phyloP scores from a whole-genome alignment of 2,888 invertebrate species.

The Stegana nigrithorax region DNA sequence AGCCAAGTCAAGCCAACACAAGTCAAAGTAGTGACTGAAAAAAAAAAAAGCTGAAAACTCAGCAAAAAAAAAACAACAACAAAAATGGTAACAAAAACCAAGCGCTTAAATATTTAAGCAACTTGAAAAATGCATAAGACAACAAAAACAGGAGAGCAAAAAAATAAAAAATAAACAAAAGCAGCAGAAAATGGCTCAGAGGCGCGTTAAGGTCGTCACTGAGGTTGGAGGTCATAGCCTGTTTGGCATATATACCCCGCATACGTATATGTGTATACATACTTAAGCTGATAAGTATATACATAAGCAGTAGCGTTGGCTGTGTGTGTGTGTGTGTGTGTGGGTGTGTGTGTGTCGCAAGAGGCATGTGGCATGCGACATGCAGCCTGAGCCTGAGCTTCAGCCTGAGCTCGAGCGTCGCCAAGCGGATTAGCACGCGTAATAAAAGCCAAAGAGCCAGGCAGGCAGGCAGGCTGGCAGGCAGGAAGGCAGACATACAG shows the following conservation, averaged over 20 bases:
- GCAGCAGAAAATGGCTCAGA: slow-evolving; percentile 18
- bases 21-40: background rate
- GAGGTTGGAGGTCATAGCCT: background rate
- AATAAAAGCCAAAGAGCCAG: slow-evolving; percentile 56
- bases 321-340: slow-evolving; percentile 20
- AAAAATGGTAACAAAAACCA: slow-evolving; percentile 36
- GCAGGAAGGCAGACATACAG: background rate
- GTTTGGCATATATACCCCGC: background rate
- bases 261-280: too few relatives aligned
- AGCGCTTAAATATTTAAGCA: slow-evolving; percentile 54
- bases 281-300: too few relatives aligned
- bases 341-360: slow-evolving; percentile 2
- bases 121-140: slow-evolving; percentile 52
- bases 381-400: too few relatives aligned
- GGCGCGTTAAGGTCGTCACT: background rate
- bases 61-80: slow-evolving; percentile 20
- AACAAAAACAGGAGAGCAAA: slow-evolving; percentile 29
- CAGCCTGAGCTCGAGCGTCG: too few relatives aligned
- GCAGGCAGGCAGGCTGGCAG: slow-evolving; percentile 36
- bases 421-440: slow-evolving; percentile 50
- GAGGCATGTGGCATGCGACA: background rate
- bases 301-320: too few relatives aligned
- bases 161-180: slow-evolving; percentile 21
- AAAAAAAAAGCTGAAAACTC: background rate
- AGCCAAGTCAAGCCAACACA: too few relatives aligned